Evolutionary conservation across 2,888 invertebrate species (phyloP).

Genomic region (Syrista parreyssii): DNA sequence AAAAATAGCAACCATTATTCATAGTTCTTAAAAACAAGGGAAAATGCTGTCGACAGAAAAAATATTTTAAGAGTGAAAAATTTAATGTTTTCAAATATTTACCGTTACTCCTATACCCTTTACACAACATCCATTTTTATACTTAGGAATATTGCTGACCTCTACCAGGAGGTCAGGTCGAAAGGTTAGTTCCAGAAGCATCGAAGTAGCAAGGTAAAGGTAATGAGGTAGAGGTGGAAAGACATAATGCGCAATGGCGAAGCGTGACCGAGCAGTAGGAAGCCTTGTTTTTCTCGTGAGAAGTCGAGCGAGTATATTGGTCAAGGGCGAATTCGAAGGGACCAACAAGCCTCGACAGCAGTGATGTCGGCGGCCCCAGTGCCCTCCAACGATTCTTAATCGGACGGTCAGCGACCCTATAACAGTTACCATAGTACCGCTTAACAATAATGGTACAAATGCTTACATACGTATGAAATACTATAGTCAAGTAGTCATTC

Average conservation of each 20-base stretch:
- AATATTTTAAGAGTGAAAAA: background rate
- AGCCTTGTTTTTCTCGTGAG: background rate
- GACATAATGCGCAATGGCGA: background rate
- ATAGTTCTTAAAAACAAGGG: background rate
- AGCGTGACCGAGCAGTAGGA: background rate
- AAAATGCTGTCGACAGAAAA: too few species aligned
- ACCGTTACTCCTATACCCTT: background rate
- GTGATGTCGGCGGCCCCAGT: constrained; percentile 12
- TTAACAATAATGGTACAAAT: background rate
- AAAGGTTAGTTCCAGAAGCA: background rate
- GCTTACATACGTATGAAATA: background rate
- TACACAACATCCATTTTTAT: background rate
- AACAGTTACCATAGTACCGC: background rate
- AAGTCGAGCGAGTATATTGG: constrained; percentile 18
- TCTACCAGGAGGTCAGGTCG: background rate
- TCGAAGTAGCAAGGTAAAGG: background rate
- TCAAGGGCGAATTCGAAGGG: constrained; percentile 21
- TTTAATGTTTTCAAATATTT: background rate
- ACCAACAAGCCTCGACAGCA: constrained; percentile 17
- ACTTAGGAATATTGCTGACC: background rate
- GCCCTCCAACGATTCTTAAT: constrained; percentile 4
- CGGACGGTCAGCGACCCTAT: constrained; percentile 2
- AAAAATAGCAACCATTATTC: background rate
- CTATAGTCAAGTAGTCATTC: background rate
- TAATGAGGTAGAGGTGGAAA: background rate